These are phyloP conservation scores for Heliconius hermathena DNA, from an alignment of 1,140 invertebrate genomes.

Conservation along the genomic window DNA sequence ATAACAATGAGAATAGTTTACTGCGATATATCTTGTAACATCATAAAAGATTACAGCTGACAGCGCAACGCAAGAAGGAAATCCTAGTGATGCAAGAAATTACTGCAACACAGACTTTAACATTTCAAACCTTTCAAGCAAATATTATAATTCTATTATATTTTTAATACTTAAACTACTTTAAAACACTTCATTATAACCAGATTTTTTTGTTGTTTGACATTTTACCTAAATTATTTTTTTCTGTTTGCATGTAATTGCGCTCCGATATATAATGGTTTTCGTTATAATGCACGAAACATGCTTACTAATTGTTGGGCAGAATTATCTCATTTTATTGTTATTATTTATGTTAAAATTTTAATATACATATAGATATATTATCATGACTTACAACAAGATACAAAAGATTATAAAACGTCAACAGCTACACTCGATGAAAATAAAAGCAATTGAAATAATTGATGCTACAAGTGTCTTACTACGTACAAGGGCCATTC, in stretches of 20 bases:
- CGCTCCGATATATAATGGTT: neutral
- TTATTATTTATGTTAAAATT: too few relatives aligned
- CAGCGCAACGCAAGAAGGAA: constrained; percentile 35
- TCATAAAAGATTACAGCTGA: constrained; percentile 27
- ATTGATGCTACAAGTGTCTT: constrained; percentile 56
- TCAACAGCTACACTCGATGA: constrained; percentile 48
- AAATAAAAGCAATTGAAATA: constrained; percentile 61
- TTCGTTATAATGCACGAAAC: too few relatives aligned
- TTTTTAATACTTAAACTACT: neutral
- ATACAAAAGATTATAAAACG: constrained; percentile 20
- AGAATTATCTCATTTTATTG: too few relatives aligned
- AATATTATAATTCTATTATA: constrained; percentile 1
- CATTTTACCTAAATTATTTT: neutral
- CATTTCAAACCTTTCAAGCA: constrained; percentile 12
- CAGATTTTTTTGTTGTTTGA: neutral
- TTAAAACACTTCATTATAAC: neutral
- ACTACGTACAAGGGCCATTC: constrained; percentile 46
- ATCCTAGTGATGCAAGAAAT: constrained; percentile 33
- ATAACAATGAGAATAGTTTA: constrained; percentile 18
- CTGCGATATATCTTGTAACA: constrained; percentile 34
- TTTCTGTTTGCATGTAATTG: neutral
- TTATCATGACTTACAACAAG: neutral
- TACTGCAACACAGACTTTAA: constrained; percentile 22
- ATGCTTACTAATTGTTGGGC: too few relatives aligned
- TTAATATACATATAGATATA: neutral